Percentiles rank a stretch among this genome's conserved stretches.
phyloP scores from a whole-genome alignment of 2,113 vertebrate genomes.

The Bagarius yarrelli region DNA sequence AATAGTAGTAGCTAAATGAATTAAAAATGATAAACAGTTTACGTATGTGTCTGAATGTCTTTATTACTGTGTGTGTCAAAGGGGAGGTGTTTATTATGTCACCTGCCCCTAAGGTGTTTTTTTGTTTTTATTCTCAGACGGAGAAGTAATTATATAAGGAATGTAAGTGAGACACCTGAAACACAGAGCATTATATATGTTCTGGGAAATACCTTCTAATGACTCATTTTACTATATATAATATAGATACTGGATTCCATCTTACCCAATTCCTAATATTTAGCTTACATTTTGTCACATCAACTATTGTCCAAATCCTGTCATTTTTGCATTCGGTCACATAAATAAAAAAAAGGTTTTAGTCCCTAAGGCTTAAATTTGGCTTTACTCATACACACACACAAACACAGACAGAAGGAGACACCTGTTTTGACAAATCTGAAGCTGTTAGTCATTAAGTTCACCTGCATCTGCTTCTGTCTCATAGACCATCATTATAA shows the following conservation, averaged over 20 bases:
- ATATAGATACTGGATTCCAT: neutral
- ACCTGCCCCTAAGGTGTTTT: neutral
- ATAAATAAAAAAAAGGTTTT: neutral
- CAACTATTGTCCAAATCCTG: neutral
- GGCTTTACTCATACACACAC: neutral
- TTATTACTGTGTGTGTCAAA: neutral
- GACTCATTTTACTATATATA: neutral
- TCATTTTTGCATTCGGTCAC: neutral
- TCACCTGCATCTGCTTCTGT: slow-evolving; percentile 20
- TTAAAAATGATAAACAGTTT: neutral
- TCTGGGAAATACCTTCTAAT: neutral
- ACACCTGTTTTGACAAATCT: slow-evolving; percentile 18
- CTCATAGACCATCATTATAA: neutral
- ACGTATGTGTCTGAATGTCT: too few relatives aligned
- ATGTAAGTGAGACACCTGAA: neutral
- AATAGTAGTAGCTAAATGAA: neutral
- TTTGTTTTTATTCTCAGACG: neutral
- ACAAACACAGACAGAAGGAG: neutral
- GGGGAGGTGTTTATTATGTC: neutral
- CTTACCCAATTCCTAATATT: neutral
- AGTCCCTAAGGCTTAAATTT: neutral
- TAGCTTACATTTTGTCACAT: neutral
- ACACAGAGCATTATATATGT: neutral
- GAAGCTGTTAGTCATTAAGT: neutral
- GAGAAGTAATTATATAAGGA: neutral